Percentiles rank a stretch among this genome's conserved stretches.
Conservation (phyloP, 2,113 vertebrate species). For the Rhizomys pruinosus region DNA sequence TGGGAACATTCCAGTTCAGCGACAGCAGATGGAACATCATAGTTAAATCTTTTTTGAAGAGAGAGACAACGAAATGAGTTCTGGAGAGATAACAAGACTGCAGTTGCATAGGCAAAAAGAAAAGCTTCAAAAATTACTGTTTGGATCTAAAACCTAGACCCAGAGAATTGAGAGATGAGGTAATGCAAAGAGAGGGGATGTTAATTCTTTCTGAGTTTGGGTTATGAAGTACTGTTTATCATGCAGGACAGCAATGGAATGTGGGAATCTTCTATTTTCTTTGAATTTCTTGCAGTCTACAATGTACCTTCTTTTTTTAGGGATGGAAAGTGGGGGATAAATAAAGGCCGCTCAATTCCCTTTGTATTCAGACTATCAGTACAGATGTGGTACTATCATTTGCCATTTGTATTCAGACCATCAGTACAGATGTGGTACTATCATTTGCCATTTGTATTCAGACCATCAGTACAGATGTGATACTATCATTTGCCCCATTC, state of each 20-base stretch:
- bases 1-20: conserved; percentile 59
- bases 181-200: background rate
- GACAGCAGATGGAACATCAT: conserved; percentile 67
- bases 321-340: accelerated
- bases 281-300: background rate
- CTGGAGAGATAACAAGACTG: conserved; percentile 9
- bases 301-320: background rate
- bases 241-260: background rate
- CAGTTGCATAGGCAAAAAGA: background rate
- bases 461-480: background rate
- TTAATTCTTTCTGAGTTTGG: background rate
- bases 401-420: background rate
- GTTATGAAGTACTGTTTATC: background rate
- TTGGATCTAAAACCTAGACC: conserved; percentile 3
- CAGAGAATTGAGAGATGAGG: background rate
- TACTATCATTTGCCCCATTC: background rate
- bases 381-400: background rate
- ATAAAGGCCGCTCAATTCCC: background rate
- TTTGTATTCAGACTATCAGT: background rate
- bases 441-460: background rate
- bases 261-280: background rate
- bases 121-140: background rate
- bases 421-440: background rate
- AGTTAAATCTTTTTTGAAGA: conserved; percentile 60
- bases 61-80: conserved; percentile 50